Evolutionary conservation across 23 tunicate genomes (phyloP).

Genomic region (Styela plicata): DNA sequence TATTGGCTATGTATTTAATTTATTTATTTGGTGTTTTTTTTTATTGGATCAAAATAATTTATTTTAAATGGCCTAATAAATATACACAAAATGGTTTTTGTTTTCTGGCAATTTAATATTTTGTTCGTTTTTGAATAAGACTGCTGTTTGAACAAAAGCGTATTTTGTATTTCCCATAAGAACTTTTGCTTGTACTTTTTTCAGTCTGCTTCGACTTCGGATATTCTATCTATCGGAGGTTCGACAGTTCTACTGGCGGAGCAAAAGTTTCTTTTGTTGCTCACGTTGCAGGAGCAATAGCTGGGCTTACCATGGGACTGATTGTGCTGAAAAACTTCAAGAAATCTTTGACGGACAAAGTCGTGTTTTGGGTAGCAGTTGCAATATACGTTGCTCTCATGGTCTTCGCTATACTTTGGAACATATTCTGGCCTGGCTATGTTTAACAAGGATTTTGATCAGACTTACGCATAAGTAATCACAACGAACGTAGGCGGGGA

Average conservation of each 20-base stretch:
- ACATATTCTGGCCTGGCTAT: slow-evolving; percentile 45
- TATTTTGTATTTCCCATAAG: not conserved
- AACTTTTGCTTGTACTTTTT: not conserved
- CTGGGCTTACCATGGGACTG: slow-evolving; percentile 49
- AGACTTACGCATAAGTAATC: too few species aligned
- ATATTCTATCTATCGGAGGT: slow-evolving; percentile 44
- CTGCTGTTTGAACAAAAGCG: too few species aligned
- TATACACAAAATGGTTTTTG: too few species aligned
- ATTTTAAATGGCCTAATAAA: too few species aligned
- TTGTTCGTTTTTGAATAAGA: too few species aligned
- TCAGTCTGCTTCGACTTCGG: slow-evolving; percentile 50
- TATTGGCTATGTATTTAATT: too few species aligned
- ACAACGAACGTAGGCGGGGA: too few species aligned
- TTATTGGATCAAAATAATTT: too few species aligned
- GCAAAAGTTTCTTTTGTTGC: slow-evolving; percentile 48
- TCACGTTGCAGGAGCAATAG: slow-evolving; percentile 56
- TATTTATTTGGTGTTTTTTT: too few species aligned
- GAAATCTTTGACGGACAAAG: slow-evolving; percentile 27
- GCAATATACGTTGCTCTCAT: slow-evolving; percentile 17
- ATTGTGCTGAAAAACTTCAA: slow-evolving; percentile 56
- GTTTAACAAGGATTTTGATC: too few species aligned
- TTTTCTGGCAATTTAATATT: too few species aligned
- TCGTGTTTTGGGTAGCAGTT: slow-evolving; percentile 40
- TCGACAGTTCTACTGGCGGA: slow-evolving; percentile 22
- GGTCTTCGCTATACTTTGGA: slow-evolving; percentile 48